Base-by-base conservation (phyloP, 2,797 vertebrate species). In the Megaceryle alcyon region DNA sequence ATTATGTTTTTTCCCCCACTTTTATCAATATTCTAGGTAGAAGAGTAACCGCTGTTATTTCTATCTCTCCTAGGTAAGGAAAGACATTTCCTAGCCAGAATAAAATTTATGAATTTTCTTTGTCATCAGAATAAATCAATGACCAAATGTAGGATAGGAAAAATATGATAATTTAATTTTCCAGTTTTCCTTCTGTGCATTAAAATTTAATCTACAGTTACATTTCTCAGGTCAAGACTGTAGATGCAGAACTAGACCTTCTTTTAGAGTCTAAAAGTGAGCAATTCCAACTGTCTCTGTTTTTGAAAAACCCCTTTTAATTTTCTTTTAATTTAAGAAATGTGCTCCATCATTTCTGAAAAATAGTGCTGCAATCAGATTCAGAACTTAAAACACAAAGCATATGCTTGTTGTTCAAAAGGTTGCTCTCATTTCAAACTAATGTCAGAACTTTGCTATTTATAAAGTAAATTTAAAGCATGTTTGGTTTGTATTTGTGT, bases 241-340 rank as follows among this genome's bases (percentile, higher is more conserved):
- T 2, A 82, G 35, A 88, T 64, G 59, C 22, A 94, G 41, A 94
- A 82, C 59, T 16, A 61, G 8, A 89, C 19, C 44, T 90, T 76
- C 56, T 90, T 81, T 78, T 75, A 20, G 33, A 78, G 41, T 26
- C 77, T 73, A 63, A 85, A 86, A 86, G 60, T 41, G 61, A 89
- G 56, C 60, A 88, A 96, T 88, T 91, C 44, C 85, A 90, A 66
- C 82, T 76, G 73, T 76, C 39, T 82, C 28, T 51, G 64, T 63
- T 94, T 96, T 84, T 49, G 44, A 79, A 91, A 41, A 41, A 84
- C 13, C 19, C 57, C 69, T 91, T 96, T 93, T 81, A 90, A 95
- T 87, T 94, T 94, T 88, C 69, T 86, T 95, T 91, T 82, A 91
- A 86, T 94, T 91, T 84, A 57, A 94, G 96, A 96, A 95, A 94